phyloP scores from a whole-genome alignment of 2,797 vertebrate genomes.

The Sus cebifrons region DNA sequence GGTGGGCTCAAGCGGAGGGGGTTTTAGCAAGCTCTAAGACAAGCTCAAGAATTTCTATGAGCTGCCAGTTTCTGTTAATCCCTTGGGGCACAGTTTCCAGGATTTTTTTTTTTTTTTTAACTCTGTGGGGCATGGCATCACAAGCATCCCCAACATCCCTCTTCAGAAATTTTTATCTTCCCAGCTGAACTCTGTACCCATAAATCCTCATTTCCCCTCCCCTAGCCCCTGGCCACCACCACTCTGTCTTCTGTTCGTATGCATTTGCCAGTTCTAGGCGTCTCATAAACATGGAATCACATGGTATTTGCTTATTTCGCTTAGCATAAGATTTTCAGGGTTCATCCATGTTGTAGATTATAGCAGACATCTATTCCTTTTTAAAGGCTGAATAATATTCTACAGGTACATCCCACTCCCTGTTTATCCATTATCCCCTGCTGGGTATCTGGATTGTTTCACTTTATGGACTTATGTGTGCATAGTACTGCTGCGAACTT shows the following conservation, averaged over 20 bases:
- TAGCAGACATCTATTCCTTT: fast-evolving
- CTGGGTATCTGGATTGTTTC: neutral
- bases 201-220: fast-evolving
- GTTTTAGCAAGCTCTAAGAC: neutral
- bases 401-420: fast-evolving
- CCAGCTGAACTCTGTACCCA: neutral
- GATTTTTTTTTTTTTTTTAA: neutral
- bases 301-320: fast-evolving
- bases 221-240: fast-evolving
- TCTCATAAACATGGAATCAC: fast-evolving
- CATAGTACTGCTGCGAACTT: fast-evolving
- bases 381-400: neutral
- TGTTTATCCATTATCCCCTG: fast-evolving
- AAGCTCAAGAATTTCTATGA: neutral
- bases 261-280: fast-evolving
- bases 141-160: neutral
- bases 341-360: fast-evolving
- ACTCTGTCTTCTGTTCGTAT: neutral
- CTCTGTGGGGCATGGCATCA: neutral
- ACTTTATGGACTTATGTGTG: neutral
- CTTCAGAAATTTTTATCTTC: neutral
- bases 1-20: neutral
- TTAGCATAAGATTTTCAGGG: neutral
- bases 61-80: neutral
- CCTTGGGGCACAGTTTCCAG: neutral